Evolutionary conservation across 1,140 invertebrate genomes (phyloP).

Genomic region (Drosophila tani): DNA sequence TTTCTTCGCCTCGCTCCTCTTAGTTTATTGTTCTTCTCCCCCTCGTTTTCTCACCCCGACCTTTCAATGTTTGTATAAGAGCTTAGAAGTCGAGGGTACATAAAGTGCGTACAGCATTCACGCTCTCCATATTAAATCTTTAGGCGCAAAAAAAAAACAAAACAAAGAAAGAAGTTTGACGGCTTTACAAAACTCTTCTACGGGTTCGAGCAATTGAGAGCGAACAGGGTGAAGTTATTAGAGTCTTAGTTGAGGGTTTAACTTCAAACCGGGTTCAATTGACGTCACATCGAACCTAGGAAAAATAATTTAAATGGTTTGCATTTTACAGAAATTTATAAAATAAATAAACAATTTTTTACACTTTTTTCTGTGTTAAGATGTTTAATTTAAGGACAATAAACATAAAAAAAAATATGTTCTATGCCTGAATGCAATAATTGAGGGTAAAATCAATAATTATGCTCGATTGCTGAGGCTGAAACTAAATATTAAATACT

Average conservation of each 20-base stretch:
- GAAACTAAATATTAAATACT: too few relatives aligned
- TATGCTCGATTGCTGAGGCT: too few relatives aligned
- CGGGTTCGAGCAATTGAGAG: neutral
- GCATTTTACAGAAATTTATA: too few relatives aligned
- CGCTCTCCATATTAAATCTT: slow-evolving; percentile 11
- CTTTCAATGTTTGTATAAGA: slow-evolving; percentile 23
- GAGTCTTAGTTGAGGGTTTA: neutral
- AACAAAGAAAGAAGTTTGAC: neutral
- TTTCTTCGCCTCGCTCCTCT: slow-evolving; percentile 4
- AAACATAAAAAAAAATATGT: too few relatives aligned
- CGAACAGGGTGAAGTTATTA: neutral
- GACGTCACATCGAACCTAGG: neutral
- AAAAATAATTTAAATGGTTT: neutral
- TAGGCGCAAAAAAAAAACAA: neutral
- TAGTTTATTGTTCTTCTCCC: neutral
- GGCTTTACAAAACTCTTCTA: slow-evolving; percentile 10
- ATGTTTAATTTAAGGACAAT: too few relatives aligned
- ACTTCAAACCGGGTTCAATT: slow-evolving; percentile 1
- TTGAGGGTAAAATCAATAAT: too few relatives aligned
- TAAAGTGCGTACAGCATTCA: slow-evolving; percentile 34
- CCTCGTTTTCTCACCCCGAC: neutral
- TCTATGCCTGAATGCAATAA: too few relatives aligned
- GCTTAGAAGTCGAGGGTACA: slow-evolving; percentile 1
- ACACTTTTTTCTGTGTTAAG: too few relatives aligned
- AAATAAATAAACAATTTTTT: too few relatives aligned